Conservation (phyloP, 2,113 vertebrate genomes). For the Mormyrus lacerda region DNA sequence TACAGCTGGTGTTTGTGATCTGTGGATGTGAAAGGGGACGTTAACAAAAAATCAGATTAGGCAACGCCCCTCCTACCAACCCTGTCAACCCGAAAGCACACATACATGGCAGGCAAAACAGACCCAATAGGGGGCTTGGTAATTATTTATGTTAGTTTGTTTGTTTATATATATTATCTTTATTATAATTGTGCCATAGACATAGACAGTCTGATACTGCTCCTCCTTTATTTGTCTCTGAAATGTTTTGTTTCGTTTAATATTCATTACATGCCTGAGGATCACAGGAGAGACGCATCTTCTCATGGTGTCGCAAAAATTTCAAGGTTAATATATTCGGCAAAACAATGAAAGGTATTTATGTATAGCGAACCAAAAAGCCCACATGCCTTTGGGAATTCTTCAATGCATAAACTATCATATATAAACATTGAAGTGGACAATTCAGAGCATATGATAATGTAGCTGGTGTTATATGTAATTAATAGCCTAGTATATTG, state of each 20-base stretch:
- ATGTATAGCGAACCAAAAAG: constrained; percentile 13
- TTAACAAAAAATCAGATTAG: constrained; percentile 15
- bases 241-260: constrained; percentile 25
- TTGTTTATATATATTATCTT: not conserved
- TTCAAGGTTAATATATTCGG: constrained; percentile 52
- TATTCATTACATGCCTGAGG: constrained; percentile 27
- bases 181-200: not conserved
- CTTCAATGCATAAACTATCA: not conserved
- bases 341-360: constrained; percentile 33
- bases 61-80: constrained; percentile 14
- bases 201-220: not conserved
- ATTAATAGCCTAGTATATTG: not conserved
- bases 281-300: constrained; percentile 28
- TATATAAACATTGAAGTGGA: constrained; percentile 16
- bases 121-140: not conserved
- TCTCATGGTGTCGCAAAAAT: constrained; percentile 29
- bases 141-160: not conserved
- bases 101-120: not conserved
- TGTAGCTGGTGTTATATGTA: not conserved
- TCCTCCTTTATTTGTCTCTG: constrained; percentile 23
- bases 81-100: not conserved
- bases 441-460: not conserved
- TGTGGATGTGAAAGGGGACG: constrained; percentile 39
- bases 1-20: constrained; percentile 59
- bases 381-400: not conserved